Evolutionary conservation across 2,888 invertebrate species (phyloP).

Genomic region (Aspidiotus destructor): DNA sequence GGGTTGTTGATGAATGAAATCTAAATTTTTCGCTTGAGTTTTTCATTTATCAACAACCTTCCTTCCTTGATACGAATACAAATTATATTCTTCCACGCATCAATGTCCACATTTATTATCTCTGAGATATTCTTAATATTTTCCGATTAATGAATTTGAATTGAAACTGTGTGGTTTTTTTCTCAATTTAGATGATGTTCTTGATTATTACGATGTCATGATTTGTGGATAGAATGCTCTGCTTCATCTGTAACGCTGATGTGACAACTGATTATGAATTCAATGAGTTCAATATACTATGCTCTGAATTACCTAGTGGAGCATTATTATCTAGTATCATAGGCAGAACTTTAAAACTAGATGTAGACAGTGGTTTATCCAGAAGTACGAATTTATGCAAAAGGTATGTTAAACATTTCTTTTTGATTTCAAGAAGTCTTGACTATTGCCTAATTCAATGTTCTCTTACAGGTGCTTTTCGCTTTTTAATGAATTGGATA

Average conservation of each 20-base stretch:
- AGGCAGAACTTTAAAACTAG: slow-evolving; percentile 15
- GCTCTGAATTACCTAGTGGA: slow-evolving; percentile 19
- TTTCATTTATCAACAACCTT: too few species aligned
- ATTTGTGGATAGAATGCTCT: slow-evolving; percentile 9
- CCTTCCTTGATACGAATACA: too few species aligned
- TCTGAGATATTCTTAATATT: too few species aligned
- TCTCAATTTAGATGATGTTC: too few species aligned
- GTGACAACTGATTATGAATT: slow-evolving; percentile 20
- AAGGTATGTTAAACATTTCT: slow-evolving; percentile 15
- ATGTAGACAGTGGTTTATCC: slow-evolving; percentile 19
- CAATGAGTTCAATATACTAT: slow-evolving; percentile 29
- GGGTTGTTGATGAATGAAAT: too few species aligned
- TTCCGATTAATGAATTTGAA: too few species aligned
- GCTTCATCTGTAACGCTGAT: slow-evolving; percentile 29
- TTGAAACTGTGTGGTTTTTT: too few species aligned
- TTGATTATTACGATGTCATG: too few species aligned
- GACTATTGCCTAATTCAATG: not conserved
- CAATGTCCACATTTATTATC: too few species aligned
- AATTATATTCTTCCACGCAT: too few species aligned
- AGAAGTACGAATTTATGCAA: slow-evolving; percentile 32
- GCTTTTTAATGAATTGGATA: slow-evolving; percentile 35
- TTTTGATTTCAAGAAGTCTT: not conserved
- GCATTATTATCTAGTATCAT: slow-evolving; percentile 19
- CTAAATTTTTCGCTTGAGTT: too few species aligned
- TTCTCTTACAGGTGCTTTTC: slow-evolving; percentile 34